Evolutionary conservation across 2,888 invertebrate genomes (phyloP).

Genomic region (Thymelicus lineola): DNA sequence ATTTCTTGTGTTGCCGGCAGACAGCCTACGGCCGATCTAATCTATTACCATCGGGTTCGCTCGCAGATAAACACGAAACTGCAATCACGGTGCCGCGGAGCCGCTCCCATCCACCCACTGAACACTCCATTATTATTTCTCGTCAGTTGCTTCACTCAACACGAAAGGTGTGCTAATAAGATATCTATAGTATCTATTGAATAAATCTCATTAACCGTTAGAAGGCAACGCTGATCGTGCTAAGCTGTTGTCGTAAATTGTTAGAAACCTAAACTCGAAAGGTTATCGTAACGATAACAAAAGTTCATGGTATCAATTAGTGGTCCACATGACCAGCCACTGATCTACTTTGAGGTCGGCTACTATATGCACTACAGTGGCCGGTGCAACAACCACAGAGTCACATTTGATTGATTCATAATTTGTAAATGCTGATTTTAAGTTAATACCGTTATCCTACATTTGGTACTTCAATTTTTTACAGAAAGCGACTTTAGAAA

Average conservation of each 20-base stretch:
- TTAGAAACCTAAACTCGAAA: not conserved
- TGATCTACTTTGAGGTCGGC: not conserved
- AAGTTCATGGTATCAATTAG: not conserved
- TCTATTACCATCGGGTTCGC: conserved; percentile 32
- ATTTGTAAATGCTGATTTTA: too few species aligned
- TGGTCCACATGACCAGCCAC: not conserved
- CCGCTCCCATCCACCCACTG: conserved; percentile 28
- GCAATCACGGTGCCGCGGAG: conserved; percentile 11
- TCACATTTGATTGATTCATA: not conserved
- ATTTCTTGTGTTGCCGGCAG: conserved; percentile 34
- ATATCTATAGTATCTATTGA: not conserved
- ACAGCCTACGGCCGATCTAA: conserved; percentile 34
- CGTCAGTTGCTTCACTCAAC: conserved; percentile 21
- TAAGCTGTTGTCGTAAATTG: too few species aligned
- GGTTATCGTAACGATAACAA: not conserved
- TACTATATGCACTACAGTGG: not conserved
- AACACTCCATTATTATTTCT: conserved; percentile 22
- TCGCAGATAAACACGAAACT: conserved; percentile 34
- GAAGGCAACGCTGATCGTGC: too few species aligned
- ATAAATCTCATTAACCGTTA: too few species aligned
- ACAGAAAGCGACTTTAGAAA: too few species aligned
- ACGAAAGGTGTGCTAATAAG: conserved; percentile 24
- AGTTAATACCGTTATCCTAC: too few species aligned
- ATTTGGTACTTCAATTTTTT: too few species aligned
- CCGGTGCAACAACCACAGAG: not conserved